These are phyloP conservation scores for Paguma larvata DNA, from an alignment of 2,797 vertebrate species.

Conservation along the genomic window DNA sequence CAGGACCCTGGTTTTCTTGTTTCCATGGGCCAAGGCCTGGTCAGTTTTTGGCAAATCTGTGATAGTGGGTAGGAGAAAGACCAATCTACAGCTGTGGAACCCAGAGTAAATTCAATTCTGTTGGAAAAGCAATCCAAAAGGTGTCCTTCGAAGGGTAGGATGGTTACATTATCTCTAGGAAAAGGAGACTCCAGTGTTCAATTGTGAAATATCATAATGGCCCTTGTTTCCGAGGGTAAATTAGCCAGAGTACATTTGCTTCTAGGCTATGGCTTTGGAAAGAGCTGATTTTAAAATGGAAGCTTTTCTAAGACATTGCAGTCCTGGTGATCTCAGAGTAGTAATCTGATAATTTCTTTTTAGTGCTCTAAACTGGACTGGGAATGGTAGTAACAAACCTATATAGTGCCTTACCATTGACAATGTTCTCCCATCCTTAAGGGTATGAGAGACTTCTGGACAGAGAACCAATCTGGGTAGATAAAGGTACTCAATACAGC, in stretches of 20 bases:
- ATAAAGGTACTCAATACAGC: background rate
- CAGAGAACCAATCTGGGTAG: background rate
- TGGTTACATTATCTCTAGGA: background rate
- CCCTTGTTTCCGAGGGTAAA: background rate
- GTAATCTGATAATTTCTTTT: background rate
- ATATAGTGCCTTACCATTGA: background rate
- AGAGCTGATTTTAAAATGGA: background rate
- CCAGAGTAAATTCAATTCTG: background rate
- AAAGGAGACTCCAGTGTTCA: background rate
- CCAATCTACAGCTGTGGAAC: background rate
- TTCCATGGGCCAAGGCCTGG: background rate
- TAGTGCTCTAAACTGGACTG: background rate
- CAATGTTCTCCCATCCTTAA: background rate
- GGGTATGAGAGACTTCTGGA: background rate
- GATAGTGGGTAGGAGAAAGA: background rate
- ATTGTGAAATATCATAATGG: background rate
- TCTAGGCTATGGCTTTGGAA: background rate
- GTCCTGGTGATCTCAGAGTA: background rate
- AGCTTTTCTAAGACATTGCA: background rate
- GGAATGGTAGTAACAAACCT: background rate
- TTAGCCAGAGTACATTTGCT: background rate
- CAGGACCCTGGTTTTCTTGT: background rate
- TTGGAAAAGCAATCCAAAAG: background rate
- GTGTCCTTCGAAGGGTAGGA: background rate
- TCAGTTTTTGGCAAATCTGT: background rate